A percentile compares a stretch with the other conserved stretches of the same genome.
Evolutionary conservation across 2,797 vertebrate species (phyloP).

Genomic region (Helarctos malayanus): DNA sequence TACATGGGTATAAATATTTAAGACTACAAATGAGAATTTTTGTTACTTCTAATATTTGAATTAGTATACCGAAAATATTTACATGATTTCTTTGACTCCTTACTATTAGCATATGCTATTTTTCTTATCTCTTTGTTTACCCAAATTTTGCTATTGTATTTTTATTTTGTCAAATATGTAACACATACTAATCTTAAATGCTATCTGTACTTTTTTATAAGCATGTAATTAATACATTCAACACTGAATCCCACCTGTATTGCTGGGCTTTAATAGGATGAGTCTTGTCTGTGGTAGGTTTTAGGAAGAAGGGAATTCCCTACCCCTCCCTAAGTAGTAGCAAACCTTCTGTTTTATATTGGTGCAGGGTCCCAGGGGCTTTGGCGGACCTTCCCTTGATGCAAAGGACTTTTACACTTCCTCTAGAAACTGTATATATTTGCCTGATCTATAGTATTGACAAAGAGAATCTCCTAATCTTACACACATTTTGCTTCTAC

Average conservation of each 20-base stretch:
- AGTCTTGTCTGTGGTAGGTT: neutral
- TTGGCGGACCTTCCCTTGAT: neutral
- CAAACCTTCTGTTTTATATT: neutral
- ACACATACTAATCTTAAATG: neutral
- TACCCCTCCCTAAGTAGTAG: neutral
- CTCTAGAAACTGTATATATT: neutral
- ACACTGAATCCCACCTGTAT: neutral
- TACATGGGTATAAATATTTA: no score
- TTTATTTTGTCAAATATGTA: neutral
- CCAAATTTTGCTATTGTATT: neutral
- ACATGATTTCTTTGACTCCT: neutral
- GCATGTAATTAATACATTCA: neutral
- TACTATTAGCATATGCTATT: neutral
- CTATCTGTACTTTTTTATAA: neutral
- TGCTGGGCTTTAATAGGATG: neutral
- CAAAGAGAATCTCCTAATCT: neutral
- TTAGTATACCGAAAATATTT: neutral
- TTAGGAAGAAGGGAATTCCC: neutral
- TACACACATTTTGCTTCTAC: neutral
- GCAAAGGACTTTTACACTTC: neutral
- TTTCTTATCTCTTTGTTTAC: neutral
- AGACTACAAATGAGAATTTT: neutral
- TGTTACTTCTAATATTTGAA: neutral
- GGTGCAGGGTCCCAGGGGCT: neutral
- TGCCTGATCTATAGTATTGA: neutral